Conservation (phyloP, 1,140 invertebrate genomes). For the Lethrus apterus region DNA sequence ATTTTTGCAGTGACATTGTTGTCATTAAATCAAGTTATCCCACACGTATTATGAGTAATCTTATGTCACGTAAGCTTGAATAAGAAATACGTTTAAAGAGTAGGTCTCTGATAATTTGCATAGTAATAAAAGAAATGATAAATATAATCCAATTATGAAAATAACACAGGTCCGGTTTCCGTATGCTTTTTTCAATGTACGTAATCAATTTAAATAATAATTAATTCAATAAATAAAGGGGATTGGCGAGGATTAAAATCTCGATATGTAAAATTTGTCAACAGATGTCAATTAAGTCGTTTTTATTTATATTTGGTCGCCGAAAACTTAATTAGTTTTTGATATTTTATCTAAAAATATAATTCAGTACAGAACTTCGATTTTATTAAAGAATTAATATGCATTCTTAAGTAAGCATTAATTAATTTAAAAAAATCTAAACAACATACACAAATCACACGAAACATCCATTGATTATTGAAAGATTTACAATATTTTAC, state of each 20-base stretch:
- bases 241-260: background rate
- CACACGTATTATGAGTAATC: background rate
- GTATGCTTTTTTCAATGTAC: background rate
- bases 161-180: background rate
- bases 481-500: too few species aligned
- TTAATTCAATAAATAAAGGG: background rate
- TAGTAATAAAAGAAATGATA: conserved; percentile 1
- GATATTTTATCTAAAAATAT: too few species aligned
- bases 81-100: background rate
- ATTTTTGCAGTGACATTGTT: too few species aligned
- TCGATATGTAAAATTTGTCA: background rate
- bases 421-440: too few species aligned
- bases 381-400: too few species aligned
- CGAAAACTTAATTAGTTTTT: too few species aligned
- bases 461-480: too few species aligned
- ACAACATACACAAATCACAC: too few species aligned
- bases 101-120: background rate
- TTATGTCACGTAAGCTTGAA: background rate
- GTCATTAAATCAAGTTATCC: too few species aligned
- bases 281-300: conserved; percentile 1
- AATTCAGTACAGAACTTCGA: too few species aligned
- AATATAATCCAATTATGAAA: background rate
- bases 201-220: background rate
- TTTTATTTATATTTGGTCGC: too few species aligned
- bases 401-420: too few species aligned